phyloP scores from a whole-genome alignment of 2,888 invertebrate species.

The Acleris emargana region DNA sequence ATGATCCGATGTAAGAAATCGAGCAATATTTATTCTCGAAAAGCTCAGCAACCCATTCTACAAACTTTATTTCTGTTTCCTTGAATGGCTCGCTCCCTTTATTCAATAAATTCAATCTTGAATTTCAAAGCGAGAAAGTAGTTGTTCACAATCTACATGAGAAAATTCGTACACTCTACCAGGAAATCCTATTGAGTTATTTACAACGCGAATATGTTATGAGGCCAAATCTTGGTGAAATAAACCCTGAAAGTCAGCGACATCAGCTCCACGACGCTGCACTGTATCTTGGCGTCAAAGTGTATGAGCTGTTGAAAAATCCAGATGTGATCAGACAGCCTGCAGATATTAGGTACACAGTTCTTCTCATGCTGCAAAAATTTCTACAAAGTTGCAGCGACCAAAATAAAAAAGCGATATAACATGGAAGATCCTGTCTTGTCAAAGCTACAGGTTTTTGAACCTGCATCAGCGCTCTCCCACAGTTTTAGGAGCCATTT shows the following conservation, averaged over 20 bases:
- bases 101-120: slow-evolving; percentile 38
- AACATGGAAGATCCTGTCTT: no score
- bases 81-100: slow-evolving; percentile 19
- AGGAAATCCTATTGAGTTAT: slow-evolving; percentile 34
- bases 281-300: slow-evolving; percentile 35
- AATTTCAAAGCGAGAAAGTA: slow-evolving; percentile 38
- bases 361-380: no score
- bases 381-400: no score
- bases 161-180: slow-evolving; percentile 27
- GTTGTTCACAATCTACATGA: slow-evolving; percentile 34
- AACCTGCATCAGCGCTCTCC: no score
- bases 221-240: slow-evolving; percentile 25
- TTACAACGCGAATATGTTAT: slow-evolving; percentile 31
- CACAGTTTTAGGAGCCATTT: no score
- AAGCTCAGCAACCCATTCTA: slow-evolving; percentile 36
- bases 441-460: no score
- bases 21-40: slow-evolving; percentile 34
- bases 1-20: slow-evolving; percentile 36
- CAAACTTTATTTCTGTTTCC: slow-evolving; percentile 37
- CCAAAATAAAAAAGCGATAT: no score
- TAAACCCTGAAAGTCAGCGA: slow-evolving; percentile 27
- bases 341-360: no score
- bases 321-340: no score
- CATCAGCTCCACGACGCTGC: slow-evolving; percentile 24
- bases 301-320: slow-evolving; percentile 5